Conservation (phyloP, 2,888 invertebrate species). For the Meta bourneti region DNA sequence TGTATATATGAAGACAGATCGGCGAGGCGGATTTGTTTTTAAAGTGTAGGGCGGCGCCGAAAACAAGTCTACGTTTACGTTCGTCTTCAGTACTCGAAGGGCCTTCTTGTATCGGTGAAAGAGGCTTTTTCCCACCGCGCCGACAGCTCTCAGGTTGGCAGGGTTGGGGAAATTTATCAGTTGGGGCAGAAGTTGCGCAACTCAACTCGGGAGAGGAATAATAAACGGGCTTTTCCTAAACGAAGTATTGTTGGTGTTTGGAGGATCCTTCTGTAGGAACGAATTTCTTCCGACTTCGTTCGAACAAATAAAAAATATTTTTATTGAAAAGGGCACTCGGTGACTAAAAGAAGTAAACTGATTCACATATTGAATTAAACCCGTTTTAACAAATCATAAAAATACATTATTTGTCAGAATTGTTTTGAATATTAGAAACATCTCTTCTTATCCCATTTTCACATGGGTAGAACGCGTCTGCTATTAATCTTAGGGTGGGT, state of each 20-base stretch:
- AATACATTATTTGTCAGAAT: background rate
- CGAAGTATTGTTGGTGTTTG: no score
- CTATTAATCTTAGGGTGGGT: no score
- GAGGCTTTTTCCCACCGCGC: constrained; percentile 17
- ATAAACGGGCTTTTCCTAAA: background rate
- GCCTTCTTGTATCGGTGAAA: constrained; percentile 13
- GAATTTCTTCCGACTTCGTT: no score
- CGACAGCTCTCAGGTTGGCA: constrained; percentile 14
- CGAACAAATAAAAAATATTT: background rate
- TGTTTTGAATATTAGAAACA: no score
- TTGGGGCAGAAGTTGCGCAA: background rate
- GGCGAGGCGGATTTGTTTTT: background rate
- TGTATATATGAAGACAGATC: constrained; percentile 9
- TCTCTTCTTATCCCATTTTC: no score
- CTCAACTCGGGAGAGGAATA: no score
- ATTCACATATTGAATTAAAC: background rate
- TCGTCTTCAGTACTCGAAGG: background rate
- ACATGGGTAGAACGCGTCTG: no score
- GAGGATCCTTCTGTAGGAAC: no score
- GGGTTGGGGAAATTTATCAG: constrained; percentile 19
- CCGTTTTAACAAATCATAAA: background rate
- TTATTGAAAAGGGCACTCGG: background rate
- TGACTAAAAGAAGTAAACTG: background rate
- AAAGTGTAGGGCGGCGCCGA: constrained; percentile 25
- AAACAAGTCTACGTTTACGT: constrained; percentile 29